Evolutionary conservation across 2,888 invertebrate genomes (phyloP), one percentile per base, ranked within the genome.

Genomic region (Rhagonycha lutea): DNA sequence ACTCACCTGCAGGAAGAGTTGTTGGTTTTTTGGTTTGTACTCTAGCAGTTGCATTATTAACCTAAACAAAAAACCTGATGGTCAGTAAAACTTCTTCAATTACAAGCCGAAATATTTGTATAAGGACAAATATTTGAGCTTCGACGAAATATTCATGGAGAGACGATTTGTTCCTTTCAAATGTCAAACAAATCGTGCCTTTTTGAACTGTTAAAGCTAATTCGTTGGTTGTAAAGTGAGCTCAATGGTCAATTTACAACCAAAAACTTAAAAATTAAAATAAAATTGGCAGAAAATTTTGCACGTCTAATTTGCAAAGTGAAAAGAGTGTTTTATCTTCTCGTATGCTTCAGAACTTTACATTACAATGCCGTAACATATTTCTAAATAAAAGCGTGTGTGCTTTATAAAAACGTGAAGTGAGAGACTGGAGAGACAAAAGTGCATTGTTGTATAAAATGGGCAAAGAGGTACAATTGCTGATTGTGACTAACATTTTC

Each of bases 41-140:
- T 91, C 99, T 93, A 86, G 99, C 99, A 85, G 99, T 99, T 84
- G 99, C 99, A 91, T 99, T 99, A 93, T 99, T 99, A 89, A 99
- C 98, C 98, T 97, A 92, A 88, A 89, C 84, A 87, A 86, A 84
- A 83, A 84, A 82, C 82, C 73, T 77, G 65, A 73, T 78, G 74
- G 82, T 81, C 78, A 80, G 74, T 77, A 77, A 81, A 70, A 63
- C 68, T 71, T 75, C 71, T 47, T 47, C 2, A 47, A n/a, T 1
- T n/a, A n/a, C 47, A 47, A 47, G 47, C 47, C 47, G 47, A 47
- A 47, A 47, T 47, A 47, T 47, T 47, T n/a, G 47, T n/a, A 7
- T 47, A 4, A 47, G n/a, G 1, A 47, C 47, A n/a, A 47, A 47
- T 47, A 47, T 47, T 47, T 47, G 47, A 47, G 47, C 47, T 47